phyloP scores from a whole-genome alignment of 64 coral and sea anemone genomes.

The Stichodactyla mertensii region DNA sequence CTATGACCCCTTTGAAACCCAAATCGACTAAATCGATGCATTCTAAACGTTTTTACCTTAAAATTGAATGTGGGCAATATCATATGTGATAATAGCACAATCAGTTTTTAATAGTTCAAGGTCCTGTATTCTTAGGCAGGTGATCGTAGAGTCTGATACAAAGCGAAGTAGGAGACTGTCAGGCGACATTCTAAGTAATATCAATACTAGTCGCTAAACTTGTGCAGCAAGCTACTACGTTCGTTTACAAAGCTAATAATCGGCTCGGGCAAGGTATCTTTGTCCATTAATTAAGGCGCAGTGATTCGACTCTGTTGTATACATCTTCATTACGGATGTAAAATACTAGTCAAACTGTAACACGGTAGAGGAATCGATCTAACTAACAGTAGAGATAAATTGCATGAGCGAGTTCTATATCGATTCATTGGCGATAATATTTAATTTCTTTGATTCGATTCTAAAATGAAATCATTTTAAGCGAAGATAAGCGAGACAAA shows the following conservation, averaged over 20 bases:
- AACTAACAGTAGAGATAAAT: not conserved
- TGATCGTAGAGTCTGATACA: not conserved
- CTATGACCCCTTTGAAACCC: not conserved
- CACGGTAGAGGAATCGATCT: too few species aligned
- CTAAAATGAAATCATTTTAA: slow-evolving; percentile 7
- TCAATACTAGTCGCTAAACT: not conserved
- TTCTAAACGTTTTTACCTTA: not conserved
- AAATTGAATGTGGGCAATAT: not conserved
- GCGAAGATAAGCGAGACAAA: slow-evolving; percentile 1
- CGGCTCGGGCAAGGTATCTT: too few species aligned
- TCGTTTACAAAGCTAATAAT: not conserved
- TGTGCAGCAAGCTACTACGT: not conserved
- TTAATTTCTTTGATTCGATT: not conserved
- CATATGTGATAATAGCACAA: not conserved
- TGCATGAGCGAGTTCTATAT: not conserved
- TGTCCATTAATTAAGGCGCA: too few species aligned
- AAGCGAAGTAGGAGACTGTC: not conserved
- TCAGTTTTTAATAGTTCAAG: slow-evolving; percentile 1
- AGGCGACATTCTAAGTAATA: slow-evolving; percentile 4
- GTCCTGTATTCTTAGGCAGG: not conserved
- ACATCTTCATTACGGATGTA: too few species aligned
- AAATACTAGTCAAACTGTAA: too few species aligned
- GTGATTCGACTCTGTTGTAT: too few species aligned
- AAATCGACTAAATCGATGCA: not conserved
- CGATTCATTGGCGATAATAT: not conserved